Evolutionary conservation across 2,113 vertebrate species (phyloP), one percentile per base, ranked within the genome.

Genomic region (Nerophis lumbriciformis): DNA sequence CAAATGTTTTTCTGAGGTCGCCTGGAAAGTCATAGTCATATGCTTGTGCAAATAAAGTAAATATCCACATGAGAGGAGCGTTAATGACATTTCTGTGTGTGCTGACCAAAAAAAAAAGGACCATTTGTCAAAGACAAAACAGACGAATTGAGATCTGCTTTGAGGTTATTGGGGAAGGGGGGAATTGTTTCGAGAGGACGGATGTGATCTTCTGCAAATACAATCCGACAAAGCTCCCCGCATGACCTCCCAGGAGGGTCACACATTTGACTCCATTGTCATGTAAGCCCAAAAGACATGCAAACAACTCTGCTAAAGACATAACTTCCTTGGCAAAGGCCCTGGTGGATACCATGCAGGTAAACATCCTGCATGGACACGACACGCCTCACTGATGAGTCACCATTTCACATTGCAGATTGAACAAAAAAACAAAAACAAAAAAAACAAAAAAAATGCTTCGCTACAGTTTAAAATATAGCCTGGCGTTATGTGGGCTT

Each of bases 91-190:
- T 56, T 56, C 53, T 38, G 53, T 6, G 39, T 38, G 37, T n/a
- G 8, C 37, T 56, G 53, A 11, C 5, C 10, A 39, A 39, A n/a
- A 37, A 56, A 15, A 55, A 55, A 55, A 39, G 9, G 53, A 39
- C 53, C 14, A 55, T 55, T 55, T 55, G 15, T 55, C 53, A 39
- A n/a, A 39, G 36, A 55, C 38, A 15, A 55, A 55, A n/a, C n/a
- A 15, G 53, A 16, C 5, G 39, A 55, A 28, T 28, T 28, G 28
- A 42, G 5, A 39, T 57, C 39, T 12, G 39, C n/a, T 19, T 44
- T 2, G 38, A 19, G 10, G 16, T 44, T 57, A 19, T 56, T 6
- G 4, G 38, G 38, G 38, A 7, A 37, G n/a, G 38, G 37, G 11
- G 1, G 54, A 42, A 19, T 12, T 9, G 54, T 57, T 57, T 44